Conservation (phyloP, 1,140 invertebrate genomes). For the Mercenaria mercenaria region DNA sequence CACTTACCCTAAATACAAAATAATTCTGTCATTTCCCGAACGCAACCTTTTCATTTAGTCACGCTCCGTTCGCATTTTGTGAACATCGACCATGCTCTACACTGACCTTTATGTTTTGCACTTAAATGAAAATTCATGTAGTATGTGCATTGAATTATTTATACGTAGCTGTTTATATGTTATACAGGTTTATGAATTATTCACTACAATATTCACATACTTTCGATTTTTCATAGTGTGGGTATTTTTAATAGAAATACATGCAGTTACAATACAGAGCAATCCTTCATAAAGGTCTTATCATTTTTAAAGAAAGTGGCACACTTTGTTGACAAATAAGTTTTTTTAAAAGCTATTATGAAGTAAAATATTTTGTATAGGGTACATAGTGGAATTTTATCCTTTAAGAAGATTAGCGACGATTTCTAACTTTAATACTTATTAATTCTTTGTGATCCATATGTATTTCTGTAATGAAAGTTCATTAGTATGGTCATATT, state of each 20-base stretch:
- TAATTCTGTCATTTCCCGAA: not conserved
- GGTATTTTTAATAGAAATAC: no score
- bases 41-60: not conserved
- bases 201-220: not conserved
- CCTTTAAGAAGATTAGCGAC: constrained; percentile 44
- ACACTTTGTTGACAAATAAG: not conserved
- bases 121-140: not conserved
- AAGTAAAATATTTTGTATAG: constrained; percentile 11
- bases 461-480: constrained; percentile 7
- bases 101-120: not conserved
- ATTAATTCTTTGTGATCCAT: constrained; percentile 23
- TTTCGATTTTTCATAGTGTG: not conserved
- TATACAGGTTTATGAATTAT: not conserved
- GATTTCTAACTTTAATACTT: constrained; percentile 15
- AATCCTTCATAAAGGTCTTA: no score
- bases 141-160: not conserved
- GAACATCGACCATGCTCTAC: not conserved
- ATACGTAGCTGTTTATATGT: not conserved
- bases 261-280: no score
- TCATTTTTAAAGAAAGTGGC: not conserved
- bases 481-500: constrained; percentile 6
- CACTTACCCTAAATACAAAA: not conserved
- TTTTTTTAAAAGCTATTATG: not conserved
- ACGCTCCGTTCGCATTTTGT: not conserved
- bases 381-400: not conserved